phyloP scores from a whole-genome alignment of 2,797 vertebrate genomes.

The Dromococcyx pavoninus region DNA sequence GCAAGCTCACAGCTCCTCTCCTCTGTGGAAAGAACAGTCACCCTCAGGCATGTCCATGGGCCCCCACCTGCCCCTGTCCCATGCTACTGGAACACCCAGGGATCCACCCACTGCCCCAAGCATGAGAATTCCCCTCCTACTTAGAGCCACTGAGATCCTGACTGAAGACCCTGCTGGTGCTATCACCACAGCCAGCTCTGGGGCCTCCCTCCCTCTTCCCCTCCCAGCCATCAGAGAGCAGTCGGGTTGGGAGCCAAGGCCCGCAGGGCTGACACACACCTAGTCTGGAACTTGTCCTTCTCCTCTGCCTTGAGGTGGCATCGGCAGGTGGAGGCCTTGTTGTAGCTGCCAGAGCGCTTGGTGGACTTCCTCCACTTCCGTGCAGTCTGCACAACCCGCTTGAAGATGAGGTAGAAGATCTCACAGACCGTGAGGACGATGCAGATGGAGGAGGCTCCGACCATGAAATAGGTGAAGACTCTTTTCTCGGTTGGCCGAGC shows the following conservation, averaged over 20 bases:
- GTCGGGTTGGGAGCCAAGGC: constrained; percentile 83
- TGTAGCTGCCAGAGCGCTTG: constrained; percentile 69
- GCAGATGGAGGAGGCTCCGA: constrained; percentile 92
- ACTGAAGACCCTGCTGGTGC: neutral
- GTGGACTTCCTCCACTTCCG: constrained; percentile 74
- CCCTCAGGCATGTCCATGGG: neutral
- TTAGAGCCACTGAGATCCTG: neutral
- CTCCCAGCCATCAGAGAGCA: constrained; percentile 48
- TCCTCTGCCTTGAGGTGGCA: constrained; percentile 72
- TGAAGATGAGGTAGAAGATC: constrained; percentile 91
- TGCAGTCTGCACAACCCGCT: constrained; percentile 66
- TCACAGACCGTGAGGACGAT: constrained; percentile 93
- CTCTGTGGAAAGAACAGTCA: constrained; percentile 61
- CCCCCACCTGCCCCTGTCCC: neutral
- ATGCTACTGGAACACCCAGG: rapidly evolving
- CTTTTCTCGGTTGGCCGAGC: constrained; percentile 96
- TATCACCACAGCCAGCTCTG: neutral
- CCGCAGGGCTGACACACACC: constrained; percentile 55
- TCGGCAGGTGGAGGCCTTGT: constrained; percentile 76
- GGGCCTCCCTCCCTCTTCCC: neutral
- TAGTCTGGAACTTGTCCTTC: constrained; percentile 59
- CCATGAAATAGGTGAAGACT: constrained; percentile 99
- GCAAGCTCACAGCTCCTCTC: constrained; percentile 42
- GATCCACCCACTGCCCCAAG: neutral
- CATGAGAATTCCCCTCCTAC: neutral